phyloP scores from a whole-genome alignment of 1,140 invertebrate species.

The Coelopa frigida region DNA sequence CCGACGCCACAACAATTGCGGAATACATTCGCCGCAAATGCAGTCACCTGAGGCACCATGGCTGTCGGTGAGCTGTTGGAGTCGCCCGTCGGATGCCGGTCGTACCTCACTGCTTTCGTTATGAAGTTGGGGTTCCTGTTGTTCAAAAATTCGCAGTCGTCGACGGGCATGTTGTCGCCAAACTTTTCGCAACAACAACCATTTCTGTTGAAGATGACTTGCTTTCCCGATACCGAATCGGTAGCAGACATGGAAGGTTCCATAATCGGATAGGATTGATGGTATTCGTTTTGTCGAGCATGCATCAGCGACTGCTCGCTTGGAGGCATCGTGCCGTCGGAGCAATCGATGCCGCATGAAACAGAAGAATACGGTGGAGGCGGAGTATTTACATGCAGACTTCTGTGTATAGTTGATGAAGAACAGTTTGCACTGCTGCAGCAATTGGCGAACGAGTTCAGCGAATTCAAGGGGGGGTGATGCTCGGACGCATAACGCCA shows the following conservation, averaged over 20 bases:
- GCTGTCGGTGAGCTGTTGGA: conserved; percentile 14
- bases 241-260: conserved; percentile 16
- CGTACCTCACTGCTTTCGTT: background rate
- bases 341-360: conserved; percentile 27
- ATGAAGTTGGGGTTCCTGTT: background rate
- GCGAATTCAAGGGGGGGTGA: conserved; percentile 32
- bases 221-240: conserved; percentile 15
- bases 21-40: conserved; percentile 27
- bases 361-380: conserved; percentile 30
- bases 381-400: conserved; percentile 16
- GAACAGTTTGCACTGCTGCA: background rate
- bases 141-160: conserved; percentile 15
- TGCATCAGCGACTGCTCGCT: background rate
- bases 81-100: conserved; percentile 1
- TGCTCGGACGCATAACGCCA: conserved; percentile 42
- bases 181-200: conserved; percentile 32
- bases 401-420: background rate
- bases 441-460: conserved; percentile 30
- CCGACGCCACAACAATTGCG: conserved; percentile 36
- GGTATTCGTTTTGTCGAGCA: conserved; percentile 13
- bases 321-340: conserved; percentile 8
- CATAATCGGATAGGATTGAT: conserved; percentile 10
- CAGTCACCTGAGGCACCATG: conserved; percentile 12
- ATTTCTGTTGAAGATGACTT: conserved; percentile 19
- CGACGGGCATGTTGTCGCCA: conserved; percentile 29